Evolutionary conservation across 2,797 vertebrate genomes (phyloP).

Genomic region (Leucoraja ocellata): DNA sequence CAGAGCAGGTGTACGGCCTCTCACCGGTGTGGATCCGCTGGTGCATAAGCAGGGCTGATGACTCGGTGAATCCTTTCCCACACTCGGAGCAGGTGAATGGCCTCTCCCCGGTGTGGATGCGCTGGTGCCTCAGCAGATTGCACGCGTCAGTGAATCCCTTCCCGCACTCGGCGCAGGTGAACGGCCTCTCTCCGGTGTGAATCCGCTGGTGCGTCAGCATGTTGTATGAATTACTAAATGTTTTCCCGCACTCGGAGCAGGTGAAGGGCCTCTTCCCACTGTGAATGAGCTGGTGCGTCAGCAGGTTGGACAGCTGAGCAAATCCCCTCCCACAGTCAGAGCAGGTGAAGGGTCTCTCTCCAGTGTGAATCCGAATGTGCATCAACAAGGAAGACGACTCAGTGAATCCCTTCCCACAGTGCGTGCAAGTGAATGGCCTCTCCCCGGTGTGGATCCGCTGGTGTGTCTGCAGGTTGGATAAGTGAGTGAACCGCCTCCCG

Average conservation of each 20-base stretch:
- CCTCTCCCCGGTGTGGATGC: not conserved
- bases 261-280: not conserved
- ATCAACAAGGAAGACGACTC: not conserved
- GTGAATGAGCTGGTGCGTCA: no score
- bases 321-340: not conserved
- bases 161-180: not conserved
- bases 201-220: no score
- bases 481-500: no score
- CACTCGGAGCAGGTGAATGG: not conserved
- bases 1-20: no score
- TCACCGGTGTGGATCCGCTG: no score
- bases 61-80: not conserved
- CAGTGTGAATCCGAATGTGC: not conserved
- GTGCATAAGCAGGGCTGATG: no score
- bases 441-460: not conserved
- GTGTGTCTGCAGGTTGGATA: not conserved
- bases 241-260: constrained; percentile 11
- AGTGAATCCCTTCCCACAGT: not conserved
- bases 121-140: no score
- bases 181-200: constrained; percentile 8
- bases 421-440: not conserved
- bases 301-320: no score
- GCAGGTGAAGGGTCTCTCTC: not conserved
- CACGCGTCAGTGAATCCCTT: no score
- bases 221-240: no score